phyloP scores from a whole-genome alignment of 2,113 vertebrate species.

The Capreolus pygargus region DNA sequence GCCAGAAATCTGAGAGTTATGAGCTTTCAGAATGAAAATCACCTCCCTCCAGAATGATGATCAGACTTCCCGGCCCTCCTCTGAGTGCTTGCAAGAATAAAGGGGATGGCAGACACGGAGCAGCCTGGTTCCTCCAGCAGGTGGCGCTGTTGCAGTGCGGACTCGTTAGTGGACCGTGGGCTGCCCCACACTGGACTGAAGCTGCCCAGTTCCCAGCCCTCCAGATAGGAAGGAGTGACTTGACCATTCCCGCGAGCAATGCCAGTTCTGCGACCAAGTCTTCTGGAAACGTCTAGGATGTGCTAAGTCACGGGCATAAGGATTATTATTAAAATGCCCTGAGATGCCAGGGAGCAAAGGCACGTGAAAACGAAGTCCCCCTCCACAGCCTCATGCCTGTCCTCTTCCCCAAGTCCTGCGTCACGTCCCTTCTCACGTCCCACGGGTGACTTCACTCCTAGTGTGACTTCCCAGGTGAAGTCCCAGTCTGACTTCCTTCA shows the following conservation, averaged over 20 bases:
- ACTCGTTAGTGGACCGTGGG: rapidly evolving
- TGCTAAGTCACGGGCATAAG: neutral
- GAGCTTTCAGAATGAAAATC: neutral
- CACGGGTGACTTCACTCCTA: rapidly evolving
- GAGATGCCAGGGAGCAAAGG: neutral
- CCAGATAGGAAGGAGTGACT: constrained; percentile 25
- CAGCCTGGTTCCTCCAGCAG: neutral
- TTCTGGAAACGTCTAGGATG: constrained; percentile 46
- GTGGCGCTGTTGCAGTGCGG: neutral
- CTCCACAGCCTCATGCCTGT: neutral
- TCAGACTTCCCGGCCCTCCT: neutral
- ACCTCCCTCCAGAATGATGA: too few species aligned
- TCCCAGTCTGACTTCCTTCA: neutral
- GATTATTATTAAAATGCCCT: neutral
- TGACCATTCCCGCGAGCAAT: neutral
- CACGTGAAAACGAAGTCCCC: neutral
- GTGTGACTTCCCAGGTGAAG: neutral
- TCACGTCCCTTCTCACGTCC: neutral
- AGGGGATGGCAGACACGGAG: neutral
- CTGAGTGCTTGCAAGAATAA: neutral
- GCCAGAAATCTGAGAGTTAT: neutral
- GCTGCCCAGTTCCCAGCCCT: neutral
- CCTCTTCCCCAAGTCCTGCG: neutral
- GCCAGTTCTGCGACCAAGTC: constrained; percentile 15
- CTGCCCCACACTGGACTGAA: rapidly evolving